Base-by-base conservation (phyloP, 2,113 vertebrate genomes). In the Epinephelus cyanopodus region DNA sequence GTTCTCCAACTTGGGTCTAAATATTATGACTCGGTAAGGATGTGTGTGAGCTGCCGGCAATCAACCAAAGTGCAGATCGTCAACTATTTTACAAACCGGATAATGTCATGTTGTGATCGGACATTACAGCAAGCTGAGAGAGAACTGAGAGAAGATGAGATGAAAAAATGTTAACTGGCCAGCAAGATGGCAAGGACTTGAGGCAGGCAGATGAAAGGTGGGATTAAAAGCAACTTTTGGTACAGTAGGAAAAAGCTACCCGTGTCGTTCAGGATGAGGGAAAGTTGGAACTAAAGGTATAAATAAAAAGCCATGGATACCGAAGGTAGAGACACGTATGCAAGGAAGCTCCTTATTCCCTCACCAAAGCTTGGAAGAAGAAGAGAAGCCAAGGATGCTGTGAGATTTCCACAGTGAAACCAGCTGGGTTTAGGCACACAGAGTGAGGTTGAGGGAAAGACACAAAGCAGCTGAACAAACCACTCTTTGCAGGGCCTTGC, bases 31-130 rank as follows among this genome's bases (percentile, higher is more conserved):
- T 91, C 39, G 11, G 27, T 27, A 19, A 73, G 74, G 57, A 72
- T 76, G 63, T 68, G 48, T 47, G 66, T 50, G 63, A 45, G 65
- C 57, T 13, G 33, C n/a, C 12, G 12, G 81, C 73, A 91, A 92
- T 93, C 91, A 90, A 71, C 53, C 76, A 65, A 77, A 93, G 89
- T 92, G 87, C 90, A 78, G 74, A 88, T 83, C 42, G 50, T 87
- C 61, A 80, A 64, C 76, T 48, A 62, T 77, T 87, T 77, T 50
- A 74, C 57, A 74, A 84, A 88, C 80, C 27, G 56, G 77, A 79
- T 79, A 79, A 71, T 69, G 74, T 58, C 37, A 15, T 77, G 54
- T 72, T 73, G 75, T 78, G 52, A 77, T 75, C 13, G 13, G 14
- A 45, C 47, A 19, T 45, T 39, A 7, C 62, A 9, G 12, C 9